A percentile compares a stretch with the other conserved stretches of the same genome.
Evolutionary conservation across 2,797 vertebrate species (phyloP).

Genomic region (Muscicapa comitata): DNA sequence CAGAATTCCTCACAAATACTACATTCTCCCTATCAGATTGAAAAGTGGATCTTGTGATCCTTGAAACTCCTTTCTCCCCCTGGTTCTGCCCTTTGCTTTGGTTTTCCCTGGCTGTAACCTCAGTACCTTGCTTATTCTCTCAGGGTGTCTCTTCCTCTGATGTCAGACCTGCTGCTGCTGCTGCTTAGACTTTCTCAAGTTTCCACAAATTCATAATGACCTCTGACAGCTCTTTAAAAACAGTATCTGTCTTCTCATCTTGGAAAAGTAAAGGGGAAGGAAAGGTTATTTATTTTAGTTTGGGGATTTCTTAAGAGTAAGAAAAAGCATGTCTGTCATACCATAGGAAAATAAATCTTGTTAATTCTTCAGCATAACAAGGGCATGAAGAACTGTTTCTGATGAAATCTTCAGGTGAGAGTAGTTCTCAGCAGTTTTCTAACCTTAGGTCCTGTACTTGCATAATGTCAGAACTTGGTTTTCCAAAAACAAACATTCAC

Average conservation of each 20-base stretch:
- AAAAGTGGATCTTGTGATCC: neutral
- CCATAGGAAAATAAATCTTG: neutral
- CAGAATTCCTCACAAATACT: neutral
- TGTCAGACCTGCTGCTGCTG: neutral
- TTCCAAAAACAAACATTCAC: neutral
- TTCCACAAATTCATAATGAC: neutral
- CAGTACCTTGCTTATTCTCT: neutral
- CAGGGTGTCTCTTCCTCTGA: neutral
- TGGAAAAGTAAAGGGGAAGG: neutral
- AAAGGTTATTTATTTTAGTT: neutral
- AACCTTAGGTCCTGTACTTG: neutral
- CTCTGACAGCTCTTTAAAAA: neutral
- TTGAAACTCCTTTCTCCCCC: neutral
- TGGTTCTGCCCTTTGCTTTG: neutral
- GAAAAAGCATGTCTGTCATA: neutral
- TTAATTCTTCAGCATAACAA: neutral
- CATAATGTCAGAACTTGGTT: neutral
- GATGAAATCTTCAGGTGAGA: neutral
- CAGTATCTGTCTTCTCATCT: neutral
- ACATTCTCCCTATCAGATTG: neutral
- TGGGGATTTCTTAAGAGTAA: neutral
- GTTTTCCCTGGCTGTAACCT: neutral
- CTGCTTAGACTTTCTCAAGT: neutral
- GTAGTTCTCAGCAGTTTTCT: neutral
- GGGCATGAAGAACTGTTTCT: neutral